Percentiles rank a stretch among this genome's conserved stretches.
Evolutionary conservation across 2,888 invertebrate genomes (phyloP).

Genomic region (Lithosia quadra): DNA sequence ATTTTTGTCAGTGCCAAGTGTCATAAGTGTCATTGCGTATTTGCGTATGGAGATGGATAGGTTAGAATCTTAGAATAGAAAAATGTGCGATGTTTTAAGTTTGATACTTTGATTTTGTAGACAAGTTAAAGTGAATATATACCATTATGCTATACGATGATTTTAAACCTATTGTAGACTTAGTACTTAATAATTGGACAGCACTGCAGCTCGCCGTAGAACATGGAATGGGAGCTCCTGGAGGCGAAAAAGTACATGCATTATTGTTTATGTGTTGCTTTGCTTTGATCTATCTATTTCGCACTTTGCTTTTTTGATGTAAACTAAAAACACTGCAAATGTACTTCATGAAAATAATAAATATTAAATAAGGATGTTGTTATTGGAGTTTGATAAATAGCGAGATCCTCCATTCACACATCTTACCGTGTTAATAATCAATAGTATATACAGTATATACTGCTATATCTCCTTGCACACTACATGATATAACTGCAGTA

Average conservation of each 20-base stretch:
- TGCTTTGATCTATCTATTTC: not conserved
- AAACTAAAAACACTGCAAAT: not conserved
- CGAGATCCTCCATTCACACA: not conserved
- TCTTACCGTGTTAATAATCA: no score
- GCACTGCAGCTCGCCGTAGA: conserved; percentile 90
- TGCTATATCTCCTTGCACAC: not conserved
- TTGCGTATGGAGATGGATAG: conserved; percentile 30
- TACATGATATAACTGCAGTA: no score
- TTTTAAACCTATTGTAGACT: conserved; percentile 88
- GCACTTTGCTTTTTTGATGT: not conserved
- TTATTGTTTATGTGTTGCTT: not conserved
- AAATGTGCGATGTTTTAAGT: conserved; percentile 51
- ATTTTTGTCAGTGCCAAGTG: no score
- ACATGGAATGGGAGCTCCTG: conserved; percentile 91
- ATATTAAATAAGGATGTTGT: not conserved
- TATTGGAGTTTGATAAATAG: not conserved
- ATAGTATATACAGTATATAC: no score
- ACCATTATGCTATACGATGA: conserved; percentile 79
- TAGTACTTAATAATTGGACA: conserved; percentile 91
- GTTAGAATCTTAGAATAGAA: conserved; percentile 60
- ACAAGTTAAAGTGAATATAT: conserved; percentile 24
- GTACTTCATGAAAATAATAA: not conserved
- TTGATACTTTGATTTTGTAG: conserved; percentile 5
- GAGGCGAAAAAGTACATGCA: conserved; percentile 88
- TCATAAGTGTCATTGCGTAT: no score